A percentile compares a stretch with the other conserved stretches of the same genome.
Conservation (phyloP, 2,113 vertebrate genomes). For the Cavia aperea region DNA sequence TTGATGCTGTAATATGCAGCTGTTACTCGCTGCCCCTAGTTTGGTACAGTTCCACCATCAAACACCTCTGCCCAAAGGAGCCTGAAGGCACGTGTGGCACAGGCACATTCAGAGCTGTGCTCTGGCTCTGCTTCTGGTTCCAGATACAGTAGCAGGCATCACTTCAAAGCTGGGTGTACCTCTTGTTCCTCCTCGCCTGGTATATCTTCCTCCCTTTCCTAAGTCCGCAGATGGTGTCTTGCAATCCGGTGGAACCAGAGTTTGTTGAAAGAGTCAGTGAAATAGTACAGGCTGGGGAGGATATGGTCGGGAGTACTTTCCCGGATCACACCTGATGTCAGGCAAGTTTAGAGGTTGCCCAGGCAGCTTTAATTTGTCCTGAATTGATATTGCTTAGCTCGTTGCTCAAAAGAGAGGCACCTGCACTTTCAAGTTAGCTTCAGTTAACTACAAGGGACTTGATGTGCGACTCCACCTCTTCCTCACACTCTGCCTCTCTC, state of each 20-base stretch:
- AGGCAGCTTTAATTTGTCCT: no score
- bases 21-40: not conserved
- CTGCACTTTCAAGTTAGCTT: not conserved
- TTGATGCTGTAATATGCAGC: accelerated
- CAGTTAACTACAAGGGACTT: not conserved
- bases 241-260: not conserved
- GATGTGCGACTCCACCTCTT: not conserved
- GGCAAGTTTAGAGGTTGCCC: not conserved
- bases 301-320: not conserved
- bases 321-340: not conserved
- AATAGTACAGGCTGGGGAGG: not conserved
- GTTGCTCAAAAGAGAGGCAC: not conserved
- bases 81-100: accelerated
- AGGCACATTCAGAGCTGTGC: not conserved
- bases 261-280: not conserved
- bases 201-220: not conserved
- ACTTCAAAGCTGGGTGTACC: accelerated
- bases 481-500: not conserved
- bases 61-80: not conserved
- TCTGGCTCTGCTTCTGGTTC: not conserved
- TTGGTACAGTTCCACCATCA: no score
- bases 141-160: not conserved
- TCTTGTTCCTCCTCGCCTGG: no score
- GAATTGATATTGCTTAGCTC: accelerated
- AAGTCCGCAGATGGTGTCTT: accelerated